phyloP scores from a whole-genome alignment of 2,888 invertebrate genomes.

The Villa cingulata region DNA sequence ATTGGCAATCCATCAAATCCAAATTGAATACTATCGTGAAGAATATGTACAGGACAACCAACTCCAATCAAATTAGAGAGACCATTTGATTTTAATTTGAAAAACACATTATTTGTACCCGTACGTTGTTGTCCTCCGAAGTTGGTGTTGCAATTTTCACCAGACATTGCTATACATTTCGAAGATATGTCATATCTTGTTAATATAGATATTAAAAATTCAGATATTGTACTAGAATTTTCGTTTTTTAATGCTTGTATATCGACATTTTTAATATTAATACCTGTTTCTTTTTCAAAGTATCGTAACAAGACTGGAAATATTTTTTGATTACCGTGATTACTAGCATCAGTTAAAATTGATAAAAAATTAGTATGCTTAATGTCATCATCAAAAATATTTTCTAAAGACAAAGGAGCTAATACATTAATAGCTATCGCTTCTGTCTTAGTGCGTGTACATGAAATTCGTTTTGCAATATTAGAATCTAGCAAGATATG shows the following conservation, averaged over 20 bases:
- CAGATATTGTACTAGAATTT: constrained; percentile 3
- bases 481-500: constrained; percentile 16
- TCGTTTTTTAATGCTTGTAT: constrained; percentile 5
- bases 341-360: constrained; percentile 15
- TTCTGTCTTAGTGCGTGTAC: background rate
- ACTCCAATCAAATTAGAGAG: background rate
- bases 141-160: constrained; percentile 1
- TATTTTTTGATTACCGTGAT: constrained; percentile 15
- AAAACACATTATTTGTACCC: background rate
- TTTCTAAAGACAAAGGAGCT: background rate
- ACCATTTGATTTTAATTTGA: background rate
- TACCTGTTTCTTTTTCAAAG: constrained; percentile 14
- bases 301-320: constrained; percentile 16
- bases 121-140: background rate
- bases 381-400: background rate
- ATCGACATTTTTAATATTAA: constrained; percentile 14
- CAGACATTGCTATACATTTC: constrained; percentile 10
- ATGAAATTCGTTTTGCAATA: constrained; percentile 13
- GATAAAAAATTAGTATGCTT: constrained; percentile 8
- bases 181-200: constrained; percentile 4
- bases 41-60: background rate
- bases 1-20: background rate
- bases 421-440: background rate
- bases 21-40: background rate
- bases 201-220: constrained; percentile 3